Base-by-base conservation (phyloP, 2,888 invertebrate species). In the Calliphora vomitoria region DNA sequence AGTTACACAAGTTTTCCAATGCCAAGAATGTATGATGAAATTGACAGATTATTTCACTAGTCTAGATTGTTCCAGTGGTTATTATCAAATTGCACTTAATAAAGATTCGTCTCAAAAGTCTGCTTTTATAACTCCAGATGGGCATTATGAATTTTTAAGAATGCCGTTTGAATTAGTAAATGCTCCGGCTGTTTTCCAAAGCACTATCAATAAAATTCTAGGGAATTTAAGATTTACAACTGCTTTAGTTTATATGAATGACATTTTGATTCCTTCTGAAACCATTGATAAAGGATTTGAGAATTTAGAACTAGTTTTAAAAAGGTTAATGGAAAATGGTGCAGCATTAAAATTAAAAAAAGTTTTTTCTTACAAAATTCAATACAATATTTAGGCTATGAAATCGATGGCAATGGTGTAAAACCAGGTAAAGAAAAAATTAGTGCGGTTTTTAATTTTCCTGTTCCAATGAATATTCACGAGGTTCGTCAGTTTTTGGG, bases 21-120 rank as follows among this genome's bases (percentile, higher is more conserved):
- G 69, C 31, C 69, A 53, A 69, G 15, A 31, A 69, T 31, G 31
- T 44, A 66, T 41, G 66, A 41, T 66, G 41, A 66, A 66, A 66
- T 66, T 18, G 31, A 69, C 50, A 69, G 69, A 69, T 69, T 69
- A 11, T 69, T 69, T 69, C 38, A 69, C 69, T 69, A 69, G 69
- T n/a, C 11, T 69, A 50, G 50, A 69, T 68, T 68, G 66, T 15
- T 44, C 66, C 8, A 68, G 66, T 64, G 66, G 41, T 6, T 44
- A 50, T 20, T 50, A 31, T 31, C 15, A 69, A 53, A 47, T 50
- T 5, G 25, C n/a, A 31, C 13, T 47, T 11, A 50, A 69, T 69
- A 50, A 69, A 15, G 15, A 15, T 4, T 69, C 35, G 3, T 20
- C 20, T 25, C 55, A 58, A 25, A 58, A 58, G 25, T 10, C 55